phyloP scores from a whole-genome alignment of 2,888 invertebrate species.

The Octodonta nipae region DNA sequence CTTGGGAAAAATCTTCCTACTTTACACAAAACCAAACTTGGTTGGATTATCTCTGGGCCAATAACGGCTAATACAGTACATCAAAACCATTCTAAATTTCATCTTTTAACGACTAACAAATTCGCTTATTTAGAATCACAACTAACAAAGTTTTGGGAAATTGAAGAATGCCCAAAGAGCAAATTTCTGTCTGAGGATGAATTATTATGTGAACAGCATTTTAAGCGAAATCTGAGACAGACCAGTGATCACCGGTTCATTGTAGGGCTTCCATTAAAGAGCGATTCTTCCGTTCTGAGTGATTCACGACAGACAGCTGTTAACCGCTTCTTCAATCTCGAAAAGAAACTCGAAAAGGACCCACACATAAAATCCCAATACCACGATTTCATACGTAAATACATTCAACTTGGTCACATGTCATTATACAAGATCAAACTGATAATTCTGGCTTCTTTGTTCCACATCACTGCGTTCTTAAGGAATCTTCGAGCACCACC shows the following conservation, averaged over 20 bases:
- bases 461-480: constrained; percentile 20
- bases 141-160: not conserved
- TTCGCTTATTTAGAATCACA: too few species aligned
- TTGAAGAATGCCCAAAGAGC: not conserved
- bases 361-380: not conserved
- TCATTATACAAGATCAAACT: constrained; percentile 2
- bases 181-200: not conserved
- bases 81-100: too few species aligned
- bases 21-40: constrained; percentile 6
- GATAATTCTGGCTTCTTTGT: not conserved
- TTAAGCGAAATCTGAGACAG: not conserved
- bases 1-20: constrained; percentile 6
- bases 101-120: too few species aligned
- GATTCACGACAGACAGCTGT: not conserved
- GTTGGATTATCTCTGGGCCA: not conserved
- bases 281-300: not conserved
- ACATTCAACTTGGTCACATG: constrained; percentile 9
- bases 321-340: not conserved
- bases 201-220: not conserved
- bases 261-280: not conserved
- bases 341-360: constrained; percentile 1
- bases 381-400: not conserved
- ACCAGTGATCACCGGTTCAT: not conserved
- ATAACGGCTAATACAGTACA: too few species aligned
- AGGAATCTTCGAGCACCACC: constrained; percentile 16